Evolutionary conservation across 2,113 vertebrate species (phyloP), one percentile per base, ranked within the genome.

Genomic region (Corydoras sp.): DNA sequence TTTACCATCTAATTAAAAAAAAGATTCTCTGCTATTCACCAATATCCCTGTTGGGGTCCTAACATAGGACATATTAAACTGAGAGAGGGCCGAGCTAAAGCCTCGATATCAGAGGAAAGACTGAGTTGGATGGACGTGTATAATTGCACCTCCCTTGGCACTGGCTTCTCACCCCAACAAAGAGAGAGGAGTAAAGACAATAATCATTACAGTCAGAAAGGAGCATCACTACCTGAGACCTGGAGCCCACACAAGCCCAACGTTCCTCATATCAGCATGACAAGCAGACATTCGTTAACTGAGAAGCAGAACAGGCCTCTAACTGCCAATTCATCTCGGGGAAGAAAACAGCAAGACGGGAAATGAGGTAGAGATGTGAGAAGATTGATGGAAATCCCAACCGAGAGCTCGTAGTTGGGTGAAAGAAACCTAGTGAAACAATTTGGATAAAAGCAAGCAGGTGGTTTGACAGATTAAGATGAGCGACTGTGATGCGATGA

Each of bases 391-490:
- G 13, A 53, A 53, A 53, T 53, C 51, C 2, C 51, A 53, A 53
- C 10, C 13, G 51, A 53, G 10, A 12, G 13, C 10, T 2, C 51
- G 13, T 53, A 14, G 51, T 65, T 58, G 32, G 68, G 15, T 9
- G 29, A 30, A 43, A 74, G 54, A 71, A 69, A 65, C 54, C 65
- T 11, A 67, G 66, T 74, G 53, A 69, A 66, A 61, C 2, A 9
- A 70, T 70, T 32, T 50, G 65, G 62, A 60, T 69, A 55, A 15
- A 50, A 77, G 51, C 50, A 65, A 48, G 51, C 65, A 65, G 62
- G 35, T 43, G 35, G 35, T 65, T 62, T 73, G 76, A 69, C 76
- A 73, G 65, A 73, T 69, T 65, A 50, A 9, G 9, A 64, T 15
- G 32, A 31, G 24, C 56, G 61, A 18, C 65, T 62, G 58, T 51